Evolutionary conservation across 2,113 vertebrate genomes (phyloP), one percentile per base, ranked within the genome.

Genomic region (Marmota flaviventris): DNA sequence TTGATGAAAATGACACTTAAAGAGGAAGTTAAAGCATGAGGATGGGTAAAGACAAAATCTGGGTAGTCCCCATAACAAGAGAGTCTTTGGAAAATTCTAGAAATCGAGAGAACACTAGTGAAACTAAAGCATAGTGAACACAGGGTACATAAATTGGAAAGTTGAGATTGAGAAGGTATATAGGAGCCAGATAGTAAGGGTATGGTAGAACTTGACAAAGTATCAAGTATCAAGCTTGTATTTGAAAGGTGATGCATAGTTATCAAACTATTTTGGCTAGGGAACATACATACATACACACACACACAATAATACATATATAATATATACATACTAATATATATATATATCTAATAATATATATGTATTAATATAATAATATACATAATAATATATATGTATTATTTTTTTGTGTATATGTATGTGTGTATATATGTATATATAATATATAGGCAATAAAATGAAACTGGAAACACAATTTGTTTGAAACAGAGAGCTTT

Each of bases 141-240:
- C 2, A 69, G 22, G 4, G 5, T 45, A 18, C 53, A 61, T 37
- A 73, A 87, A 67, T 61, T 61, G 58, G 58, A 3, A 61, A 61
- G 24, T 51, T 27, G 53, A 93, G 32, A 51, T 22, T 65, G 8
- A 51, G n/a, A 3, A 56, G 8, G 2, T 24, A 17, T 1, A 39
- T 17, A 48, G 6, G 4, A 4, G 5, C 6, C 2, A 29, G 34
- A 86, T 22, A 5, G 1, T 1, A 29, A n/a, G 1, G n/a, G n/a
- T 37, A 34, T 61, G 17, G 18, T 11, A 77, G 42, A 53, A 27
- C 10, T 27, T 16, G 10, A 4, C 9, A 27, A 51, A 34, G 17
- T 61, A 24, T 32, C 2, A 37, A 34, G 27, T 61, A 29, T 32
- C 2, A 34, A 45, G 13, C 14, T 67, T 77, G 87, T 86, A 67